Percentiles rank a stretch among this genome's conserved stretches.
These are phyloP conservation scores for Chiridota heheva DNA, from an alignment of 35 echinoderm and acorn worm genomes.

Conservation along the genomic window DNA sequence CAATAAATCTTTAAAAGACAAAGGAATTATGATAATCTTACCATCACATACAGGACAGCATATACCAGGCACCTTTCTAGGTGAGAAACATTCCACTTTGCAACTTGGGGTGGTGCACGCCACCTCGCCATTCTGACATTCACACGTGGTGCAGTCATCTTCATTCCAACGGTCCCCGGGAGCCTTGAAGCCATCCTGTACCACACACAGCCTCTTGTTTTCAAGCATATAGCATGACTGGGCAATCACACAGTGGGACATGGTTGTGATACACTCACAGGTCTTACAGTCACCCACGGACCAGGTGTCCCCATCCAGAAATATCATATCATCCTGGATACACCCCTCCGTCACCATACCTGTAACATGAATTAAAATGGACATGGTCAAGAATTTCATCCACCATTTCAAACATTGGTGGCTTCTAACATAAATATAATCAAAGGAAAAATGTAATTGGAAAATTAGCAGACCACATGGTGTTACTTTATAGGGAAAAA, in stretches of 20 bases:
- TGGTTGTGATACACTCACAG: slow-evolving; percentile 55
- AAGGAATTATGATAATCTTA: too few species aligned
- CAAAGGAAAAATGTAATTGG: not conserved
- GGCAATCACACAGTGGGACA: slow-evolving; percentile 62
- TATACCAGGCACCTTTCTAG: slow-evolving; percentile 58
- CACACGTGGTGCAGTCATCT: slow-evolving; percentile 88
- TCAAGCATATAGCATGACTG: slow-evolving; percentile 52
- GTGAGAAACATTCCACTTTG: slow-evolving; percentile 58
- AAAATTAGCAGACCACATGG: not conserved
- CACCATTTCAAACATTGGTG: not conserved
- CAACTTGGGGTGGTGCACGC: slow-evolving; percentile 74
- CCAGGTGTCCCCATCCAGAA: slow-evolving; percentile 74
- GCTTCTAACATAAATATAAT: not conserved
- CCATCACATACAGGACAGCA: slow-evolving; percentile 98
- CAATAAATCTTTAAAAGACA: too few species aligned
- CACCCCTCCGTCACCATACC: slow-evolving; percentile 72
- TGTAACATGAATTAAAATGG: not conserved
- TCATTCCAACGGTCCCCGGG: slow-evolving; percentile 75
- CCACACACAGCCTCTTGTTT: slow-evolving; percentile 58
- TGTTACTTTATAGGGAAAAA: not conserved
- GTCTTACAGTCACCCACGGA: slow-evolving; percentile 53
- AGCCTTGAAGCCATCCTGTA: slow-evolving; percentile 23
- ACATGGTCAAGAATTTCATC: not conserved
- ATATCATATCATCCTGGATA: slow-evolving; percentile 45
- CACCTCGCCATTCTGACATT: slow-evolving; percentile 64